Evolutionary conservation across 2,888 invertebrate species (phyloP).

Genomic region (Gymnoscelis rufifasciata): DNA sequence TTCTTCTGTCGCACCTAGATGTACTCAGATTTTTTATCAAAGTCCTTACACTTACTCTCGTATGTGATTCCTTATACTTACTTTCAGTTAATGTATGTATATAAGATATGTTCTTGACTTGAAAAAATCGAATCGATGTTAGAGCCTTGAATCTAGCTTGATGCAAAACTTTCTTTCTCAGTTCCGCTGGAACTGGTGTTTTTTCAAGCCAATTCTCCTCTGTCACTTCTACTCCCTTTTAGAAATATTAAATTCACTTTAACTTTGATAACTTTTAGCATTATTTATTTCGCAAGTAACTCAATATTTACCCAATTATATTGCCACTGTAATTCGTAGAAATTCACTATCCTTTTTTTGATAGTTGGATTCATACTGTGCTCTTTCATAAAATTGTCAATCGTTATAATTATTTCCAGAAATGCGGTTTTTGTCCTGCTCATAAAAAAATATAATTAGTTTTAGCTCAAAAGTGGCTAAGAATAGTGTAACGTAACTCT

Average conservation of each 20-base stretch:
- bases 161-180: constrained; percentile 68
- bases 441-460: not conserved
- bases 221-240: constrained; percentile 66
- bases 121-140: constrained; percentile 67
- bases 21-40: no score
- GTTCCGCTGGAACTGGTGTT: constrained; percentile 61
- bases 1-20: no score
- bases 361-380: constrained; percentile 69
- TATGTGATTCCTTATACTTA: no score
- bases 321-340: constrained; percentile 75
- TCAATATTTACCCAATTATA: constrained; percentile 61
- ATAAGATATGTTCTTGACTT: constrained; percentile 71
- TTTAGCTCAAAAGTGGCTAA: not conserved
- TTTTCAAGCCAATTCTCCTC: constrained; percentile 68
- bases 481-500: not conserved
- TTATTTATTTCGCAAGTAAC: no score
- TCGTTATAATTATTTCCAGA: constrained; percentile 67
- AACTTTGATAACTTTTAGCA: no score
- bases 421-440: constrained; percentile 69
- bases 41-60: no score
- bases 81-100: constrained; percentile 70
- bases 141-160: constrained; percentile 71
- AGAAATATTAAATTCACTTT: constrained; percentile 9
- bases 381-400: constrained; percentile 71
- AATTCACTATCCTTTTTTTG: constrained; percentile 68